A percentile compares a stretch with the other conserved stretches of the same genome.
Evolutionary conservation across 2,797 vertebrate species (phyloP).

Genomic region (Hyperoplus lanceolatus): DNA sequence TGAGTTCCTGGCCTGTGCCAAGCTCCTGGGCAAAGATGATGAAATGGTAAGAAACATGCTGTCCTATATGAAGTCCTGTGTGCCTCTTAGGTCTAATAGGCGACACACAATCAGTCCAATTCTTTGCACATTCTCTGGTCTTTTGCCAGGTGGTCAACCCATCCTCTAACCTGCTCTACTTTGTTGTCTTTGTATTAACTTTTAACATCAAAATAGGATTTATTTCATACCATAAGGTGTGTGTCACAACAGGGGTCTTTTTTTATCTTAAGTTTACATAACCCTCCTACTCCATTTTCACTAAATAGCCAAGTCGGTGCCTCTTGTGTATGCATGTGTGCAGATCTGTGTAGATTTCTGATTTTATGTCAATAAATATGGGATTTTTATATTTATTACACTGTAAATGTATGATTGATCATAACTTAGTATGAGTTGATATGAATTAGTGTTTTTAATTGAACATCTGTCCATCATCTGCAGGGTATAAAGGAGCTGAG

Average conservation of each 20-base stretch:
- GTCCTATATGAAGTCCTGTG: neutral
- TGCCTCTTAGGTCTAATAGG: too few relatives aligned
- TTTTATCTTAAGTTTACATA: slow-evolving; percentile 6
- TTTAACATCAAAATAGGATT: slow-evolving; percentile 44
- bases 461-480: neutral
- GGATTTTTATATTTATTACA: neutral
- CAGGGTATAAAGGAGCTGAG: slow-evolving; percentile 94
- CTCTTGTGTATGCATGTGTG: neutral
- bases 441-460: neutral
- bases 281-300: neutral
- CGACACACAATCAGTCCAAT: too few relatives aligned
- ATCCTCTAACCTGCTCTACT: slow-evolving; percentile 7
- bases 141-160: neutral
- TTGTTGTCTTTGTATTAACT: slow-evolving; percentile 24
- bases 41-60: slow-evolving; percentile 89
- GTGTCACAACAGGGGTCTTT: slow-evolving; percentile 1
- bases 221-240: slow-evolving; percentile 28
- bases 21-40: slow-evolving; percentile 93
- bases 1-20: slow-evolving; percentile 93
- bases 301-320: neutral
- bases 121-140: too few relatives aligned
- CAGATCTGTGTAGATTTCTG: neutral
- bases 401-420: neutral
- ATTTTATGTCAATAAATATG: slow-evolving; percentile 1
- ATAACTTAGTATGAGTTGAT: neutral